phyloP scores from a whole-genome alignment of 2,113 vertebrate species.

The Lamprotornis superbus region DNA sequence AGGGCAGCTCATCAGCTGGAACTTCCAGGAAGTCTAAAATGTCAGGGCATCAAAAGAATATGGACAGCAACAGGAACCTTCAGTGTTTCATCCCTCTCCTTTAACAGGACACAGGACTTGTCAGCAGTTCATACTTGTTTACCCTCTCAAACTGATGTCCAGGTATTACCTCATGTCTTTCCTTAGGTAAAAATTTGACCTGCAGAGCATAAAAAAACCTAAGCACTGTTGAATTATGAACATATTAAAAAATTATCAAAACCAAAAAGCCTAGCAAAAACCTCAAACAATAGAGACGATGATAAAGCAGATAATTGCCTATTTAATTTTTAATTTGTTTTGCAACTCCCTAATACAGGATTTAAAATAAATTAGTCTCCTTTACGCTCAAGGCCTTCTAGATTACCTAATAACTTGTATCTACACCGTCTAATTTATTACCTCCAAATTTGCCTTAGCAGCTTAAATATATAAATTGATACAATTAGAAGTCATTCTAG shows the following conservation, averaged over 20 bases:
- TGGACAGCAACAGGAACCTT: background rate
- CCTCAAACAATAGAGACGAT: background rate
- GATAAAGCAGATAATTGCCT: background rate
- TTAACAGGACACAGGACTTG: background rate
- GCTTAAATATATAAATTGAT: background rate
- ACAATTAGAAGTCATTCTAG: background rate
- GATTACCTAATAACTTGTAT: background rate
- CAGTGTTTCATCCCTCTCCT: background rate
- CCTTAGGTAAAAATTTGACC: background rate
- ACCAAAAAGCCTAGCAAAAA: rapidly evolving
- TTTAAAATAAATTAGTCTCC: background rate
- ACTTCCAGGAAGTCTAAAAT: background rate
- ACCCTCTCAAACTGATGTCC: background rate
- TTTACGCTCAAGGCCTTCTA: background rate
- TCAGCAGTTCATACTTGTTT: background rate
- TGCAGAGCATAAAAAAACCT: background rate
- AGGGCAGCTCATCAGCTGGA: background rate
- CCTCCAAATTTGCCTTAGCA: background rate
- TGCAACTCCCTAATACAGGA: background rate
- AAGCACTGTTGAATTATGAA: background rate
- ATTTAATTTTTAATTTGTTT: background rate
- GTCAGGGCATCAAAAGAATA: background rate
- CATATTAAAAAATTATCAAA: background rate
- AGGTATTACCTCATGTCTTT: background rate
- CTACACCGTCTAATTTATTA: background rate